phyloP scores from a whole-genome alignment of 2,797 vertebrate species.

The Enoplosus armatus region DNA sequence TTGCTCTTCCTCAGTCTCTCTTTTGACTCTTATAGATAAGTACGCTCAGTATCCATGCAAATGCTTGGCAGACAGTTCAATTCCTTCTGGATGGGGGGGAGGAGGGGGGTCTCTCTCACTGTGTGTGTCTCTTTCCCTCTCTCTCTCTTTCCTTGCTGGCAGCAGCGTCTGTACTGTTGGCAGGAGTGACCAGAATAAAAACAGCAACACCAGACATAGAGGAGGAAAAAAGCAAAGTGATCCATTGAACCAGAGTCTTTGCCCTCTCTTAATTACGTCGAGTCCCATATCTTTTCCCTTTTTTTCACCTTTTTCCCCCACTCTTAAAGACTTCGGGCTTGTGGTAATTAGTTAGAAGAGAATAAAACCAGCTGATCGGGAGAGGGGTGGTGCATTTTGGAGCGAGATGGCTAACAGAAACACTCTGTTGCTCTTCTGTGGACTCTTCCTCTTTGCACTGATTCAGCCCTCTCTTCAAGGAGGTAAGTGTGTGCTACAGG shows the following conservation, averaged over 20 bases:
- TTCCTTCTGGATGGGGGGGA: conserved; percentile 81
- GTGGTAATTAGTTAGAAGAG: conserved; percentile 91
- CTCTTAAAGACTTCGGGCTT: conserved; percentile 74
- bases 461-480: conserved; percentile 91
- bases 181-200: conserved; percentile 92
- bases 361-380: conserved; percentile 94
- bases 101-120: conserved; percentile 32
- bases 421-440: conserved; percentile 87
- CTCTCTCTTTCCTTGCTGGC: conserved; percentile 84
- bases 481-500: conserved; percentile 88
- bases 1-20: conserved; percentile 61
- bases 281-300: conserved; percentile 81
- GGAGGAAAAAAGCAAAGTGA: conserved; percentile 85
- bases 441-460: conserved; percentile 88
- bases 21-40: conserved; percentile 74
- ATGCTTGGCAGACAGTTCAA: conserved; percentile 85
- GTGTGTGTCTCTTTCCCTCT: conserved; percentile 45
- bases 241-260: conserved; percentile 85
- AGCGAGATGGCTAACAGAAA: conserved; percentile 94
- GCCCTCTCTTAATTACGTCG: conserved; percentile 89
- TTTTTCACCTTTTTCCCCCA: conserved; percentile 53
- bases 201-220: conserved; percentile 86
- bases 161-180: conserved; percentile 86
- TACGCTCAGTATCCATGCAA: conserved; percentile 80
- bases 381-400: conserved; percentile 91